A percentile compares a stretch with the other conserved stretches of the same genome.
Evolutionary conservation across 2,888 invertebrate genomes (phyloP).

Genomic region (Aphrophora alni): DNA sequence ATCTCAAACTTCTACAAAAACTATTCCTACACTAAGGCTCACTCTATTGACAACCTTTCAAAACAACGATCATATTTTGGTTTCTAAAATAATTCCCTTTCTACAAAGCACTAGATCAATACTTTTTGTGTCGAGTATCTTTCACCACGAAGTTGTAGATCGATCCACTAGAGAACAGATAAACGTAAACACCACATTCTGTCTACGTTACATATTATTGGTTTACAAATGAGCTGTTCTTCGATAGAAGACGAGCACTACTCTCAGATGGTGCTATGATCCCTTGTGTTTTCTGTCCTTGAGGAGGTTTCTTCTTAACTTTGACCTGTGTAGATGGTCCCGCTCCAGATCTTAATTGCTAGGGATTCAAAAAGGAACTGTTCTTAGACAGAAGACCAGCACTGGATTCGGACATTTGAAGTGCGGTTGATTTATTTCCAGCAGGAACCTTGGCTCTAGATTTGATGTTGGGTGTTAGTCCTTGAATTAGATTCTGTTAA

Average conservation of each 20-base stretch:
- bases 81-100: not conserved
- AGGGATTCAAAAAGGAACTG: constrained; percentile 56
- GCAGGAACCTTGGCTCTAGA: constrained; percentile 58
- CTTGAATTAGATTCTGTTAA: constrained; percentile 60
- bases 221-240: constrained; percentile 41
- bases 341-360: constrained; percentile 35
- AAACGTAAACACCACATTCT: not conserved
- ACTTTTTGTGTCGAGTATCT: not conserved
- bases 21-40: not conserved
- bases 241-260: constrained; percentile 37
- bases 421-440: constrained; percentile 57
- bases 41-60: not conserved
- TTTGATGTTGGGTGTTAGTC: constrained; percentile 61
- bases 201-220: not conserved
- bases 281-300: not conserved
- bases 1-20: not conserved
- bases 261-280: constrained; percentile 33
- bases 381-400: constrained; percentile 58
- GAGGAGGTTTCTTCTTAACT: constrained; percentile 25
- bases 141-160: too few species aligned
- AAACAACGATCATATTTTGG: not conserved
- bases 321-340: constrained; percentile 6
- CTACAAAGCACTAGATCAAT: not conserved
- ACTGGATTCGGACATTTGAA: constrained; percentile 62
- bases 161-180: too few species aligned